Evolutionary conservation across 2,797 vertebrate genomes (phyloP).

Genomic region (Pangasius macronema): DNA sequence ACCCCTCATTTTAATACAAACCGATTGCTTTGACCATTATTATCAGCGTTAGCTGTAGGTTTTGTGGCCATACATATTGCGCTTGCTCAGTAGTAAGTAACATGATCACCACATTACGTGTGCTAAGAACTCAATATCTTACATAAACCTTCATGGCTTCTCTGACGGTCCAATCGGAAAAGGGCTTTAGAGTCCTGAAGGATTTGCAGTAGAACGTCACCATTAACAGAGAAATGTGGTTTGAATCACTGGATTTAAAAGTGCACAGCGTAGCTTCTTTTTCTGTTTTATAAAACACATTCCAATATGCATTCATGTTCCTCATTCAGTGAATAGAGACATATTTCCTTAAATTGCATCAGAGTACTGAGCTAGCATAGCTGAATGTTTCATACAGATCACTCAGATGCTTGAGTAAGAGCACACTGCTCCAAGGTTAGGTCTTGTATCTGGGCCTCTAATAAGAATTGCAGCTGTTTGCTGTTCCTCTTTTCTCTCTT

Average conservation of each 20-base stretch:
- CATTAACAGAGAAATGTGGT: not conserved
- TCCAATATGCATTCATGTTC: not conserved
- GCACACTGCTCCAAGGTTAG: conserved; percentile 22
- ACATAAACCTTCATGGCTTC: not conserved
- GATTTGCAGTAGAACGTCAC: not conserved
- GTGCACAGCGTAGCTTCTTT: not conserved
- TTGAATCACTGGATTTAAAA: not conserved
- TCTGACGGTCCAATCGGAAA: not conserved
- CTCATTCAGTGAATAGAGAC: not conserved
- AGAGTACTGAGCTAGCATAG: not conserved
- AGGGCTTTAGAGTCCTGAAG: not conserved
- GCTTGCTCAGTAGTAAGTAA: not conserved
- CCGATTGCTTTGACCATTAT: not conserved
- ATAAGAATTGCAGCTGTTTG: conserved; percentile 56
- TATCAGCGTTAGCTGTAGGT: not conserved
- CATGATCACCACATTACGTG: not conserved
- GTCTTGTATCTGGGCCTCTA: conserved; percentile 40
- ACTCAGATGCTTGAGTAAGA: conserved; percentile 15
- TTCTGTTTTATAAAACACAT: not conserved
- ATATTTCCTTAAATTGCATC: not conserved
- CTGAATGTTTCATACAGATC: not conserved
- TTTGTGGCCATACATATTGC: not conserved
- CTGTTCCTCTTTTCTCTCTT: conserved; percentile 16
- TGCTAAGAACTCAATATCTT: not conserved
- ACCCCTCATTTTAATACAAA: not conserved